Conservation (phyloP, 2,797 vertebrate species). For the Neomorphus geoffroyi region DNA sequence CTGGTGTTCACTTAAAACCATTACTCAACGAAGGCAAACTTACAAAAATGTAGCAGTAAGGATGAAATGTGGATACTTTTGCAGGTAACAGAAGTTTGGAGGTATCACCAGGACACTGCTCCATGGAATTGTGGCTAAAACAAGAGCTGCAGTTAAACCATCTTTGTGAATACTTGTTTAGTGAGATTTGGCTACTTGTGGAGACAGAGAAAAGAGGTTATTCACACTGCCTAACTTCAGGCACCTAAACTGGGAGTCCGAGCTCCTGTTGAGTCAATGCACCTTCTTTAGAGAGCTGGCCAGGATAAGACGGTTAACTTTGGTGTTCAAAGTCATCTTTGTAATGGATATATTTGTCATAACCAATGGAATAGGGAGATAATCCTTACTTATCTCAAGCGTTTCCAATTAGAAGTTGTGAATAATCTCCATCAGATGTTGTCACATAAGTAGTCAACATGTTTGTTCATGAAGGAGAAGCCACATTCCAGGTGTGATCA, state of each 20-base stretch:
- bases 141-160: neutral
- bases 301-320: neutral
- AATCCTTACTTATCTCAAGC: neutral
- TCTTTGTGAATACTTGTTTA: neutral
- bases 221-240: neutral
- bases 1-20: neutral
- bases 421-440: neutral
- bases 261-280: neutral
- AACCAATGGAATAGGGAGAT: neutral
- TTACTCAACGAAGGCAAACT: neutral
- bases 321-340: neutral
- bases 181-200: neutral
- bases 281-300: neutral
- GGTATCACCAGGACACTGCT: neutral
- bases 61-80: neutral
- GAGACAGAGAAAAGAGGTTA: neutral
- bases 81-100: neutral
- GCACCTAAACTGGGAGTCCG: neutral
- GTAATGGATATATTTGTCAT: neutral
- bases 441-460: neutral
- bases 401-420: neutral
- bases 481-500: neutral
- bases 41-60: neutral
- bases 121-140: neutral
- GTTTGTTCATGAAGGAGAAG: neutral